Conservation (phyloP, 37 sponge, comb jelly and placozoan species). For the Geodia barretti region DNA sequence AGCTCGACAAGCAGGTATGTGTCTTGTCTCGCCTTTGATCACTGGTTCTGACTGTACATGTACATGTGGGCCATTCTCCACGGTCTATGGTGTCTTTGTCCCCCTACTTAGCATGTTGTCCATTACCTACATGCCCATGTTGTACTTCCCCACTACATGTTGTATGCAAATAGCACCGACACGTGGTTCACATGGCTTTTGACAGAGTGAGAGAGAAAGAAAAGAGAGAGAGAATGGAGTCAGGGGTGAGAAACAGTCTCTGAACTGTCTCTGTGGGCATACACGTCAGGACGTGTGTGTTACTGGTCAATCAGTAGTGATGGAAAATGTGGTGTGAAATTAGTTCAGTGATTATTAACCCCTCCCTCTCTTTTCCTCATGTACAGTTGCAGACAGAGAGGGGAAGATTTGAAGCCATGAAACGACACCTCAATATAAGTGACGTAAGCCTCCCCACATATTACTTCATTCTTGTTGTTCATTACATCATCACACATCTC, state of each 20-base stretch:
- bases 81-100: too few relatives aligned
- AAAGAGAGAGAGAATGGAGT: background rate
- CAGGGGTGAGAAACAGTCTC: background rate
- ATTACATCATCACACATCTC: background rate
- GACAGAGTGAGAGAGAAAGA: background rate
- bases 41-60: too few relatives aligned
- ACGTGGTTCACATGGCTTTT: too few relatives aligned
- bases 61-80: too few relatives aligned
- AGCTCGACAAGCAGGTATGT: conserved; percentile 44
- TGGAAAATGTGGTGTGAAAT: too few relatives aligned
- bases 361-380: background rate
- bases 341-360: too few relatives aligned
- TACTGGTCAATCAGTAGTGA: background rate
- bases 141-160: too few relatives aligned
- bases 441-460: conserved; percentile 15
- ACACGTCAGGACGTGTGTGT: background rate
- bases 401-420: conserved; percentile 58
- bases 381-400: conserved; percentile 36
- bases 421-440: conserved; percentile 43
- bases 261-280: background rate
- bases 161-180: too few relatives aligned
- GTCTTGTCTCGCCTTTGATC: too few relatives aligned
- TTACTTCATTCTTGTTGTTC: background rate
- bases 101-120: too few relatives aligned
- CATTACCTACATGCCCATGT: too few relatives aligned